Evolutionary conservation across 2,113 vertebrate species (phyloP), one percentile per base, ranked within the genome.

Genomic region (Ranitomeya variabilis): DNA sequence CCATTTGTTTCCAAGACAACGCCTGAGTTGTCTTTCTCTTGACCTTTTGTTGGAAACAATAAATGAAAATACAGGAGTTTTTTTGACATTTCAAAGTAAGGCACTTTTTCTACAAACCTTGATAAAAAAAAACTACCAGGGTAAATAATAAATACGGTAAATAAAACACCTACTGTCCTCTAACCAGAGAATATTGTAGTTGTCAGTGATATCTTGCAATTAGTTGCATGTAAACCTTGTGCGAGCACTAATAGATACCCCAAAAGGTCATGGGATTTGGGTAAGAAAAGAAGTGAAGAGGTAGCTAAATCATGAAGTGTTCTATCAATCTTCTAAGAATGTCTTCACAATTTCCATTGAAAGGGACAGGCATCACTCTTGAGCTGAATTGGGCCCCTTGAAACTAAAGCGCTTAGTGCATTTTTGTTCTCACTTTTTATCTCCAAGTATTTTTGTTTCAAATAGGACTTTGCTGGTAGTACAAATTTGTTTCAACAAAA

Each of bases 1-100:
- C 85, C 74, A 86, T 86, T 86, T 79, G 86, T 87, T 81, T 81
- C 86, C 86, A 87, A 81, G 78, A 73, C 64, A 87, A 82, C 78
- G 23, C 14, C 45, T 60, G 16, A 81, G 79, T 54, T 51, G 67
- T 81, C 31, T 80, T 62, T 55, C 82, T 81, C n/a, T n/a, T 87
- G 26, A 37, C 78, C 78, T 51, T 14, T 73, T 73, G 77, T 54
- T 69, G 79, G 81, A 81, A 87, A 81, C 66, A 74, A 73, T 66
- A 26, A 60, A 8, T 45, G 16, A 31, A 87, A 86, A 73, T 60
- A 81, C 26, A 82, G 51, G 77, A 37, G 66, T 82, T 82, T 64
- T 69, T 57, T 71, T 16, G n/a, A 4, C n/a, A 73, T 52, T 78
- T 81, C 4, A 82, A 87, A 81, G 60, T 73, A 87, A 71, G 23